Conservation (phyloP, 1,140 invertebrate genomes). For the Protaetia brevitarsis region DNA sequence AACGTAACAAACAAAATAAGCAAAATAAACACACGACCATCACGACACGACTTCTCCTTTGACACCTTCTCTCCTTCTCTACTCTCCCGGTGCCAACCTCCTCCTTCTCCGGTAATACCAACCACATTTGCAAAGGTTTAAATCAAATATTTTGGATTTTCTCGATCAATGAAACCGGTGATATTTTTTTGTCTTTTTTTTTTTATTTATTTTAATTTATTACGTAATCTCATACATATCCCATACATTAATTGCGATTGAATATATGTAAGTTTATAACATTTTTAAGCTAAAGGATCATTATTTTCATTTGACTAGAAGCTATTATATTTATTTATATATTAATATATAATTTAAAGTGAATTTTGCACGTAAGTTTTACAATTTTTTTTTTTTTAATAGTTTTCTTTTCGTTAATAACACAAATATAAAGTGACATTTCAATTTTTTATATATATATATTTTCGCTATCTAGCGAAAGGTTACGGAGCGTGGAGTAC, state of each 20-base stretch:
- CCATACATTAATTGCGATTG: constrained; percentile 50
- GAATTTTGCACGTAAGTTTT: constrained; percentile 40
- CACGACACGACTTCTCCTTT: too few species aligned
- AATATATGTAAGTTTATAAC: constrained; percentile 48
- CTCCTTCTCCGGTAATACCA: too few species aligned
- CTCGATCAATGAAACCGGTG: too few species aligned
- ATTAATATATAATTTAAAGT: constrained; percentile 40
- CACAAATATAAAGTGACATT: constrained; percentile 39
- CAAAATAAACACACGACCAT: too few species aligned
- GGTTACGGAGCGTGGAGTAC: neutral
- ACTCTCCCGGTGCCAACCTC: too few species aligned
- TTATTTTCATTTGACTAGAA: constrained; percentile 47
- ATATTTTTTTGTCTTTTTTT: too few species aligned
- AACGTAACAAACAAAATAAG: too few species aligned
- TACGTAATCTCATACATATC: constrained; percentile 48
- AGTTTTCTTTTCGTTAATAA: constrained; percentile 30
- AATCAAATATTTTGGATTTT: too few species aligned
- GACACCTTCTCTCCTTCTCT: too few species aligned
- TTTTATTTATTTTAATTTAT: constrained; percentile 35
- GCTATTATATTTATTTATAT: too few species aligned
- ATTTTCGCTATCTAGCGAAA: too few species aligned
- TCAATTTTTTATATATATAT: neutral
- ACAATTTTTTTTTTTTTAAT: constrained; percentile 36
- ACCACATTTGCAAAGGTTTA: too few species aligned
- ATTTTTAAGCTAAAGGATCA: constrained; percentile 48